Base-by-base conservation (phyloP, 2,113 vertebrate genomes). In the Ramphastos sulfuratus region DNA sequence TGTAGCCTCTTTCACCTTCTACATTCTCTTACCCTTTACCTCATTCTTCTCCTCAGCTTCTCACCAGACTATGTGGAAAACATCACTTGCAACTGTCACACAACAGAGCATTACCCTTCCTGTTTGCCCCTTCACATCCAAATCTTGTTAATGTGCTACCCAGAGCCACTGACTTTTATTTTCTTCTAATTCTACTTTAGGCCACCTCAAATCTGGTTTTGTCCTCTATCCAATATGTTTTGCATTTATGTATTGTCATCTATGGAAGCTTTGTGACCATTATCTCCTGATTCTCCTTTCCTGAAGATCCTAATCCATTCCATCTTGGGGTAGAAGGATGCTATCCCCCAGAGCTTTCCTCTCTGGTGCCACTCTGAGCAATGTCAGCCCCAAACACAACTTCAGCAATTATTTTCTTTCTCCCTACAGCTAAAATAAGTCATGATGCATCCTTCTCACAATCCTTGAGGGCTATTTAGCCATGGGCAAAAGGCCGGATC, bases 351-450 rank as follows among this genome's bases (percentile, higher is more conserved):
- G 66, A 67, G 23, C 25, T 85, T 79, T 79, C 54, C 8, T 84
- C 33, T 79, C 39, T 0, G 0, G 9, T 12, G 19, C 12, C 21
- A 9, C 11, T 84, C 27, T 4, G 14, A 61, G 56, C 0, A 1
- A 50, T 52, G 27, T n/a, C 59, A 92, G 42, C 50, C 78, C 21
- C 63, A 82, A 82, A 85, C 15, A 42, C 8, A 85, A 50, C 55
- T 93, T 72, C 59, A 67, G 37, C 24, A 58, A 15, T 20, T 58
- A 20, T 9, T 27, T 80, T 24, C 23, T 4, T 70, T 82, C 55
- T 87, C 13, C 46, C 15, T 1, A 3, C 55, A 54, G 48, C 27
- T 48, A 58, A 60, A 64, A 24, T 58, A 66, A 89, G 37, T 64
- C 19, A 37, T 3, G 7, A 15, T 46, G 37, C 12, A 1, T 74